Evolutionary conservation across 2,113 vertebrate genomes (phyloP), one percentile per base, ranked within the genome.

Genomic region (Centropus bengalensis): DNA sequence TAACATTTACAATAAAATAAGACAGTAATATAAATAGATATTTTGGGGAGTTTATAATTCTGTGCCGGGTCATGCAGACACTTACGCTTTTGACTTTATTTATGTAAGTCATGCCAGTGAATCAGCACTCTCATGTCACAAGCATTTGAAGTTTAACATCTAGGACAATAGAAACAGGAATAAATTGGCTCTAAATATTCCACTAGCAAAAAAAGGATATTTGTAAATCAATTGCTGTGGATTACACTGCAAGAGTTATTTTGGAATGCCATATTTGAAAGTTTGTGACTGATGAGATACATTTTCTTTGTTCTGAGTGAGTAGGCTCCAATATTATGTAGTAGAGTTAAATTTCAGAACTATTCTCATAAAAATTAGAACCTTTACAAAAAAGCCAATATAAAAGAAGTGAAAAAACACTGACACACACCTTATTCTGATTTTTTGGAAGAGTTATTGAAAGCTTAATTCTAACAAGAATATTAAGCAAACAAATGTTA

Each of bases 401-500:
- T 33, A 23, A 69, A 74, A 91, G 32, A 83, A 88, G 78, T 0
- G 0, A 66, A 78, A 80, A 80, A 63, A 11, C 14, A 62, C 20
- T 0, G 5, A 74, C 20, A 63, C 79, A 52, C 13, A 84, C 22
- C 19, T 80, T 94, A 68, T 94, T 69, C 70, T 90, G 40, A 44
- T 45, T 63, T 30, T 69, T 87, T 32, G 11, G 3, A 95, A 94
- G 40, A 95, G 96, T 75, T 89, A 88, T 66, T 92, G 59, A 88
- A 95, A 97, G 59, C 75, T 93, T 95, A 86, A 79, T 94, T 93
- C 36, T 96, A 95, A 92, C 84, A 89, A 90, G 76, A 96, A 85
- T 86, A 95, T 93, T 95, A 95, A 95, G 89, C 95, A 95, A 97
- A 94, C 92, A 97, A 97, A 87, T 91, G 82, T 96, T 97, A 97